Conservation (phyloP, 2,797 vertebrate species). For the Halcyon badia region DNA sequence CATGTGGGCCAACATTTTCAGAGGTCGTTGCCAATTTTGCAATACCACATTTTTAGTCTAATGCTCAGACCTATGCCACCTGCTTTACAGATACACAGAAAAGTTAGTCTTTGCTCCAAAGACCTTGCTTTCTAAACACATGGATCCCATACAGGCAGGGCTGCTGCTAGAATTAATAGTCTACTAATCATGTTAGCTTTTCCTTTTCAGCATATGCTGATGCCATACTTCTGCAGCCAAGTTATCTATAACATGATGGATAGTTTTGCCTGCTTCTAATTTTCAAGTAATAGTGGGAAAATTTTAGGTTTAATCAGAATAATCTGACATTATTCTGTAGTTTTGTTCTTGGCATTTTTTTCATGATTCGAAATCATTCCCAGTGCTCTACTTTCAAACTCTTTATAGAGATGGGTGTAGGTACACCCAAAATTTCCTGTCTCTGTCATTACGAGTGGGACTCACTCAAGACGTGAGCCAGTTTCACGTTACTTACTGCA, state of each 20-base stretch:
- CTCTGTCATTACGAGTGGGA: not conserved
- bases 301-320: conserved; percentile 15
- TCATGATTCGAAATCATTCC: not conserved
- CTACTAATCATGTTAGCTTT: conserved; percentile 40
- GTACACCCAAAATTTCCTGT: not conserved
- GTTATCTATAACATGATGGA: conserved; percentile 26
- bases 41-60: not conserved
- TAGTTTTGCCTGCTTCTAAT: conserved; percentile 43
- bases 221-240: conserved; percentile 46
- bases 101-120: not conserved
- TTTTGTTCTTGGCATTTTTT: not conserved
- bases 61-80: not conserved
- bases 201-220: conserved; percentile 38
- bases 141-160: not conserved
- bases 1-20: not conserved
- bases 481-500: not conserved
- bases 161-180: conserved; percentile 25
- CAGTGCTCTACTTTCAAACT: not conserved
- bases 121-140: not conserved
- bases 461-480: not conserved
- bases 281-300: conserved; percentile 25
- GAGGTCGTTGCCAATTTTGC: not conserved
- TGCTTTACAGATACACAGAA: conserved; percentile 2
- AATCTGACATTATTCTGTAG: not conserved
- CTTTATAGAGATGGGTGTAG: not conserved